Percentiles rank a stretch among this genome's conserved stretches.
Evolutionary conservation across 2,113 vertebrate genomes (phyloP).

Genomic region (Anarrhichthys ocellatus): DNA sequence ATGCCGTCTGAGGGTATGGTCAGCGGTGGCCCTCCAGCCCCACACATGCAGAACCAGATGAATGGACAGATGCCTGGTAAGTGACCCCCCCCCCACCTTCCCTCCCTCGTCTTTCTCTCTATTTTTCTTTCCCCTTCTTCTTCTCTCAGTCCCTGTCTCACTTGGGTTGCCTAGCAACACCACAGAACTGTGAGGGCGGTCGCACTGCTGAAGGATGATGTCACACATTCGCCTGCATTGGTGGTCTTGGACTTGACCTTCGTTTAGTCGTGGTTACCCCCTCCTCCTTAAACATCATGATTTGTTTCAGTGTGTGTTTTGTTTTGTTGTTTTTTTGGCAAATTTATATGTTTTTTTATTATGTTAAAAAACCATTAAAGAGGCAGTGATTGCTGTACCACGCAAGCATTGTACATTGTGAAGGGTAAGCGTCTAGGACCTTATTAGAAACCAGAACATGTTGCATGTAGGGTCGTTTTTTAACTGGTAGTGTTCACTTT

Average conservation of each 20-base stretch:
- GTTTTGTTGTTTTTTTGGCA: not conserved
- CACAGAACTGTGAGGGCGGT: constrained; percentile 88
- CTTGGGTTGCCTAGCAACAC: constrained; percentile 92
- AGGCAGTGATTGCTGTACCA: not conserved
- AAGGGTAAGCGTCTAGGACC: not conserved
- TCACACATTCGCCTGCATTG: constrained; percentile 87
- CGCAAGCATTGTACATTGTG: not conserved
- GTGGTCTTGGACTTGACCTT: constrained; percentile 52
- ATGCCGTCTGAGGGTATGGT: constrained; percentile 97
- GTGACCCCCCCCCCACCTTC: constrained; percentile 74
- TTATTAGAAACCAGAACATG: constrained; percentile 1
- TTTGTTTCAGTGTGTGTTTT: not conserved
- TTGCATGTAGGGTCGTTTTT: not conserved
- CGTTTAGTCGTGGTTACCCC: constrained; percentile 39
- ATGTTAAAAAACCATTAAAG: not conserved
- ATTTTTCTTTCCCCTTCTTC: constrained; percentile 51
- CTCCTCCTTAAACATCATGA: not conserved
- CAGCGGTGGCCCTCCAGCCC: constrained; percentile 92
- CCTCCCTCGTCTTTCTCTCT: constrained; percentile 39
- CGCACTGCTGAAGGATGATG: constrained; percentile 80
- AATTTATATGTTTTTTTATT: not conserved
- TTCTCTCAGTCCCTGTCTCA: constrained; percentile 60
- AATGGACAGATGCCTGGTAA: constrained; percentile 99
- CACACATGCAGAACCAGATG: constrained; percentile 99
- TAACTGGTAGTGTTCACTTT: not conserved